phyloP scores from a whole-genome alignment of 1,140 invertebrate species.

The Reticulitermes speratus region DNA sequence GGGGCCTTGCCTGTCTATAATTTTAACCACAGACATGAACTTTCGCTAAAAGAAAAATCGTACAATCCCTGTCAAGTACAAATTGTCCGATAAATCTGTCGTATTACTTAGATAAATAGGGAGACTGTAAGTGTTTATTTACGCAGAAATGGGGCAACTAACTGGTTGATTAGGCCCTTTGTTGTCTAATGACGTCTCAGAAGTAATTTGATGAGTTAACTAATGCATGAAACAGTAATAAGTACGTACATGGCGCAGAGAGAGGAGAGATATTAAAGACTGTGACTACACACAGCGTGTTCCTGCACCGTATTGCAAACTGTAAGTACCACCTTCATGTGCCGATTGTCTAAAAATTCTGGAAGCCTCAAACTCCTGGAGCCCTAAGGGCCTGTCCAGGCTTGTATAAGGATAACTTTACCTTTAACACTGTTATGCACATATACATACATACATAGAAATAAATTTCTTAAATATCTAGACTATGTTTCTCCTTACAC shows the following conservation, averaged over 20 bases:
- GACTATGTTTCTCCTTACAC: no score
- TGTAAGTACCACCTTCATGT: no score
- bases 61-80: constrained; percentile 8
- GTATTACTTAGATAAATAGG: not conserved
- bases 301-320: not conserved
- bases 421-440: no score
- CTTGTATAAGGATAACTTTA: no score
- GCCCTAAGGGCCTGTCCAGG: no score
- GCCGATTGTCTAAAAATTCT: no score
- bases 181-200: not conserved
- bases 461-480: no score
- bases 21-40: constrained; percentile 16
- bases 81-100: constrained; percentile 12
- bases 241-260: not conserved
- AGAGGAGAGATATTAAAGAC: not conserved
- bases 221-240: not conserved
- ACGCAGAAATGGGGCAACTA: not conserved
- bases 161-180: not conserved
- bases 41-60: constrained; percentile 9
- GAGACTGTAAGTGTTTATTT: not conserved
- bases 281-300: not conserved
- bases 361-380: no score
- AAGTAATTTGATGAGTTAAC: not conserved
- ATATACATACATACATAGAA: no score
- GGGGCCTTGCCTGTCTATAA: not conserved